Base-by-base conservation (phyloP, 2,888 invertebrate species). In the Ischnura elegans region DNA sequence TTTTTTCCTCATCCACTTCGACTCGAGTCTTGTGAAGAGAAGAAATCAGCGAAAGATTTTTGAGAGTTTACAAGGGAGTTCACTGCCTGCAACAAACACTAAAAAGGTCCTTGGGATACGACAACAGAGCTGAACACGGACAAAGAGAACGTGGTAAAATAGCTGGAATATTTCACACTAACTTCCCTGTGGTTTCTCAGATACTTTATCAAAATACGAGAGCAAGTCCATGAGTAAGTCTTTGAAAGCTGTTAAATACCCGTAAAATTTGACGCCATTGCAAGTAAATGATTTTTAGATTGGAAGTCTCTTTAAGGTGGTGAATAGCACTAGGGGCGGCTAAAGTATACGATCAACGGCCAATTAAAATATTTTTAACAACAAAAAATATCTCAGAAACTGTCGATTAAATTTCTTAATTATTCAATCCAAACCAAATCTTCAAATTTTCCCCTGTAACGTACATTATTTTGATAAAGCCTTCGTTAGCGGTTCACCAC, bases 41-140 rank as follows among this genome's bases (percentile, higher is more conserved):
- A 76, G 76, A 16, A 76, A 36, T 36, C 10, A 36, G 76, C 76
- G 76, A 76, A 36, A 76, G 0, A 76, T 76, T 51, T n/a, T 76
- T 76, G 76, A 76, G 36, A 76, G 76, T 76, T 76, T 76, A 76
- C 76, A 76, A 76, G 76, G 76, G n/a, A 10, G 76, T n/a, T 36
- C 36, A 36, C 76, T 36, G 13, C 6, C 76, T 29, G 25, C 36
- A 76, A 13, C 76, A 0, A 8, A 36, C 36, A 2, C 76, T 61
- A 76, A 36, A 29, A 29, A 21, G 36, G 10, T 36, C 51, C 10
- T 29, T 36, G 13, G 0, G 76, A 25, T 13, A 76, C 76, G 76
- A 76, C 76, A 36, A 76, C 36, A 76, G 76, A 76, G 36, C n/a
- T 8, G 8, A 51, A 51, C 76, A 36, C 36, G 76, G 76, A 6